Base-by-base conservation (phyloP, 1,140 invertebrate genomes). In the Araneus ventricosus region DNA sequence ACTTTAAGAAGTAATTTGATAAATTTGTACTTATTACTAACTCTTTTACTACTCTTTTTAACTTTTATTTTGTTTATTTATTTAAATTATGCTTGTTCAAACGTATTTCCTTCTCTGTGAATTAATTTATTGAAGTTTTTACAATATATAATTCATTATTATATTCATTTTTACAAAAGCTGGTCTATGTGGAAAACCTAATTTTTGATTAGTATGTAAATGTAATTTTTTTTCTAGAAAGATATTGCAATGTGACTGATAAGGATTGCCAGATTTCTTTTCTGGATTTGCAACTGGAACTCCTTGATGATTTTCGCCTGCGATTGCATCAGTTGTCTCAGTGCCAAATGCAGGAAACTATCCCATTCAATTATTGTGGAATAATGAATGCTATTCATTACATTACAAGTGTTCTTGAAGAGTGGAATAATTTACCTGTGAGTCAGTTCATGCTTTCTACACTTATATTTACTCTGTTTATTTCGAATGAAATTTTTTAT, bases 361-460 rank as follows among this genome's bases (percentile, higher is more conserved):
- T 97, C 14, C 96, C 94, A 34, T 96, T 96, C 1, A 95, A 95
- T 88, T 97, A 96, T 94, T 97, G 96, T 79, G 96, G 96, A 41
- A 97, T 99, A 94, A 96, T 99, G 14, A 99, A 99, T 95, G 97
- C 98, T 1, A 96, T 98, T 7, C 96, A 98, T 94, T 98, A 98
- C 95, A 96, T 99, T 3, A 96, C 97, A 14, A 97, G 96, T 94
- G 97, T 98, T 57, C 95, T 99, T 7, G 95, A 97, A 79, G 98
- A 99, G 94, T 99, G 98, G 98, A 97, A 97, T 41, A 97, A 97
- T 93, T 87, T 93, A 39, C 91, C 91, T 70, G 91, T 93, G 97
- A 97, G 89, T 98, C 6, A 37, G 17, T 14, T 52, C 7, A 17
- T 52, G 41, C 4, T 75, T 75, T 8, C 34, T 75, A 30, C 14